Evolutionary conservation across 2,797 vertebrate species (phyloP).

Genomic region (Bovichtus variegatus): DNA sequence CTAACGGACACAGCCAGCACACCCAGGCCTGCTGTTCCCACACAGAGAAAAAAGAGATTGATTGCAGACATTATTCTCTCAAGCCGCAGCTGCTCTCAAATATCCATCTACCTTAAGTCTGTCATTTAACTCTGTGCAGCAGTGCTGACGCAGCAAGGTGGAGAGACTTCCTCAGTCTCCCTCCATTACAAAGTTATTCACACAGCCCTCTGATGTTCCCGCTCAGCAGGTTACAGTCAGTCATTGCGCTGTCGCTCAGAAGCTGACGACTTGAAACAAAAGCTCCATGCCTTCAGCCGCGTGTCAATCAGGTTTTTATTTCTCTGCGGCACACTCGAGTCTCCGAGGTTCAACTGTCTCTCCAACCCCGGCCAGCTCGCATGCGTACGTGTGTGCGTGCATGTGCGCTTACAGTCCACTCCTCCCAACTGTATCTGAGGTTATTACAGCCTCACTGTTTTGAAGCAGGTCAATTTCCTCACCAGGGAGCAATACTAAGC

Average conservation of each 20-base stretch:
- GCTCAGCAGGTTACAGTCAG: slow-evolving; percentile 25
- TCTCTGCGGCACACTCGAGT: slow-evolving; percentile 35
- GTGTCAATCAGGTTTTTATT: slow-evolving; percentile 60
- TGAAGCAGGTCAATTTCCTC: slow-evolving; percentile 69
- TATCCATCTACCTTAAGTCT: slow-evolving; percentile 65
- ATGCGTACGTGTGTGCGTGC: neutral
- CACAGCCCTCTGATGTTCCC: slow-evolving; percentile 29
- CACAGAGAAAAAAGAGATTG: slow-evolving; percentile 62
- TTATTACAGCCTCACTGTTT: slow-evolving; percentile 62
- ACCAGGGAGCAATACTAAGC: slow-evolving; percentile 49
- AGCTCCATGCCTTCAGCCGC: slow-evolving; percentile 45
- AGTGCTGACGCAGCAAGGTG: slow-evolving; percentile 75
- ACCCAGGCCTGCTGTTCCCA: slow-evolving; percentile 69
- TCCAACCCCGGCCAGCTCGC: slow-evolving; percentile 36
- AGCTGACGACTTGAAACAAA: slow-evolving; percentile 37
- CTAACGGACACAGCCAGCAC: slow-evolving; percentile 67
- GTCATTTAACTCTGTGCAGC: slow-evolving; percentile 67
- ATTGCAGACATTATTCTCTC: slow-evolving; percentile 70
- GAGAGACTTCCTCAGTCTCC: slow-evolving; percentile 39
- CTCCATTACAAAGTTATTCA: slow-evolving; percentile 36
- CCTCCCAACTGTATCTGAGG: slow-evolving; percentile 48
- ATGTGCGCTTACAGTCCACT: slow-evolving; percentile 17
- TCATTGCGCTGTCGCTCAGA: slow-evolving; percentile 24
- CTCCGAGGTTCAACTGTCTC: slow-evolving; percentile 55
- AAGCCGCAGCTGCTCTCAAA: slow-evolving; percentile 70